A percentile compares a stretch with the other conserved stretches of the same genome.
Evolutionary conservation across 2,113 vertebrate species (phyloP).

Genomic region (Rissa tridactyla): DNA sequence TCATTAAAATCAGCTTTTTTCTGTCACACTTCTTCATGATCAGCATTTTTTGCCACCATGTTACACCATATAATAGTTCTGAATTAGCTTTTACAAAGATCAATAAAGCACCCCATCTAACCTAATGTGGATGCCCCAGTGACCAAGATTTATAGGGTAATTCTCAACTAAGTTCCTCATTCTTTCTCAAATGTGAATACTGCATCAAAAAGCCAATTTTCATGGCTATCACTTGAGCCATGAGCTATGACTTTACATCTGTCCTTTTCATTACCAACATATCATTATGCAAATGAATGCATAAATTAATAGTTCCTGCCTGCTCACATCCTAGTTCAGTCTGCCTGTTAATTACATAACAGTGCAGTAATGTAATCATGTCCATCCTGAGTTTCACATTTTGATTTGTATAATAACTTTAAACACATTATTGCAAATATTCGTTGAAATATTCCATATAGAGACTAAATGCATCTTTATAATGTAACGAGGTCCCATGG

Average conservation of each 20-base stretch:
- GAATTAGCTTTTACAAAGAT: constrained; percentile 14
- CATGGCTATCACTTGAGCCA: background rate
- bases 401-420: background rate
- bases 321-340: background rate
- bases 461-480: background rate
- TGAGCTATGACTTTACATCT: constrained; percentile 20
- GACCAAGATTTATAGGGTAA: background rate
- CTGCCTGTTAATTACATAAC: background rate
- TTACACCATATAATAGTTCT: background rate
- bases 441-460: background rate
- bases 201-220: background rate
- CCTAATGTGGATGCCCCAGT: background rate
- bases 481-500: background rate
- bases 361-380: background rate
- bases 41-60: background rate
- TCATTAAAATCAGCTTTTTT: constrained; percentile 25
- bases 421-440: background rate
- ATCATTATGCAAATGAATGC: constrained; percentile 15
- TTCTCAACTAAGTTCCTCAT: background rate
- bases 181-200: background rate
- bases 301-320: background rate
- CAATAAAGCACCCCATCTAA: background rate
- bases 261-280: constrained; percentile 26
- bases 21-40: background rate
- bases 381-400: background rate